Percentiles rank a stretch among this genome's conserved stretches.
Conservation (phyloP, 2,888 invertebrate genomes). For the Rhaphigaster nebulosa region DNA sequence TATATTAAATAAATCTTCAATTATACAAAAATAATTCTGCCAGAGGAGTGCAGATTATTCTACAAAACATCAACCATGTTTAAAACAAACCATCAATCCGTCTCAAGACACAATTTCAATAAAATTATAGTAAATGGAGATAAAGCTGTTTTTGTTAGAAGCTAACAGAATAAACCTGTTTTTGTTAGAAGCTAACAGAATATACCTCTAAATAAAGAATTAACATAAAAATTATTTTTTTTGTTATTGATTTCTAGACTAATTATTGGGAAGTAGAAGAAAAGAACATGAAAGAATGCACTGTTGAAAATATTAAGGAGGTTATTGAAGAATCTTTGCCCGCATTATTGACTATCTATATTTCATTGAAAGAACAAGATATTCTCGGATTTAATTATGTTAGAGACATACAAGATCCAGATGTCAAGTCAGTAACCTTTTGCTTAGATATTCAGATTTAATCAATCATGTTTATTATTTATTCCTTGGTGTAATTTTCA, state of each 20-base stretch:
- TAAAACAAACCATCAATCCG: too few relatives aligned
- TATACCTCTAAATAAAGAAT: too few relatives aligned
- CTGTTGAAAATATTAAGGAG: conserved; percentile 64
- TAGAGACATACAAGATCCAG: conserved; percentile 55
- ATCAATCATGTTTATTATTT: neutral
- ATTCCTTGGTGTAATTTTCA: neutral
- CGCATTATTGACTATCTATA: neutral
- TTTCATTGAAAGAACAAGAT: conserved; percentile 50
- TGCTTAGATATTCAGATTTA: neutral
- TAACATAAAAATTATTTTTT: too few relatives aligned
- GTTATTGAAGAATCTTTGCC: conserved; percentile 38
- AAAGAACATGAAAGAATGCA: conserved; percentile 71
- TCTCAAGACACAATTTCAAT: too few relatives aligned
- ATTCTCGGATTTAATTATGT: conserved; percentile 43
- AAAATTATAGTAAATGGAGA: too few relatives aligned
- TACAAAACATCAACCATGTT: too few relatives aligned
- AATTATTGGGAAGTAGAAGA: conserved; percentile 78
- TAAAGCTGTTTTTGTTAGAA: too few relatives aligned
- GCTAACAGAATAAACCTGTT: too few relatives aligned
- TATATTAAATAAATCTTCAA: too few relatives aligned
- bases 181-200: too few relatives aligned
- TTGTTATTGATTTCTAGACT: conserved; percentile 67
- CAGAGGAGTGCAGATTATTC: too few relatives aligned
- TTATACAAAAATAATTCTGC: too few relatives aligned
- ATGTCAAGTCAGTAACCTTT: conserved; percentile 42